Conservation (phyloP, 2,797 vertebrate species). For the Bradypus variegatus region DNA sequence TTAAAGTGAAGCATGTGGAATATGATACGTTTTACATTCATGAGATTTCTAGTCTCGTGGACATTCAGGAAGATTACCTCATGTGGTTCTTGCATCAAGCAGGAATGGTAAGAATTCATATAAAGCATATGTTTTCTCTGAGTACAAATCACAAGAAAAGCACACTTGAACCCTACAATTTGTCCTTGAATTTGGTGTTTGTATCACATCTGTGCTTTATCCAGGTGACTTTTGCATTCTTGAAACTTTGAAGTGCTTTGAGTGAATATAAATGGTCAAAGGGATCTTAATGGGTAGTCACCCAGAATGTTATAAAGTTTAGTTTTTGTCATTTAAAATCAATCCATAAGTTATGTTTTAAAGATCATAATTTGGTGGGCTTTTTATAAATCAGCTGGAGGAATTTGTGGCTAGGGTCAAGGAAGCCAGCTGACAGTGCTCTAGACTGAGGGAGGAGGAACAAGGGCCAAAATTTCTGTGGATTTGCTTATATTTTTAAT, state of each 20-base stretch:
- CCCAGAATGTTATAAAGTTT: neutral
- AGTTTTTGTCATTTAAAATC: neutral
- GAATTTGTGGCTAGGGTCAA: no score
- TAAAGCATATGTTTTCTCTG: neutral
- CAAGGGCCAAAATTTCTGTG: no score
- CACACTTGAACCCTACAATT: neutral
- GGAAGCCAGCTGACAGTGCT: no score
- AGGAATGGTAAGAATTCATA: constrained; percentile 84
- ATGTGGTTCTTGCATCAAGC: constrained; percentile 97
- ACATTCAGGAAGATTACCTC: constrained; percentile 99
- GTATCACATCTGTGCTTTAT: neutral
- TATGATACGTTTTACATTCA: constrained; percentile 95
- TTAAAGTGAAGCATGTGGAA: constrained; percentile 90
- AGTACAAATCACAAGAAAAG: neutral
- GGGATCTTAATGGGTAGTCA: neutral
- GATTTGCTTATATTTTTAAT: no score
- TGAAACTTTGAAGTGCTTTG: neutral
- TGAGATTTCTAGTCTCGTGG: constrained; percentile 91
- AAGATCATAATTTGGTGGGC: no score
- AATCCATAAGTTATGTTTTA: neutral
- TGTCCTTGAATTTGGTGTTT: constrained; percentile 10
- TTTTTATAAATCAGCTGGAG: no score
- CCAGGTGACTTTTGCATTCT: neutral
- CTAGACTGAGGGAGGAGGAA: no score
- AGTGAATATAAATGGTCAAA: neutral